Conservation (phyloP, 2,797 vertebrate genomes). For the Thaleichthys pacificus region DNA sequence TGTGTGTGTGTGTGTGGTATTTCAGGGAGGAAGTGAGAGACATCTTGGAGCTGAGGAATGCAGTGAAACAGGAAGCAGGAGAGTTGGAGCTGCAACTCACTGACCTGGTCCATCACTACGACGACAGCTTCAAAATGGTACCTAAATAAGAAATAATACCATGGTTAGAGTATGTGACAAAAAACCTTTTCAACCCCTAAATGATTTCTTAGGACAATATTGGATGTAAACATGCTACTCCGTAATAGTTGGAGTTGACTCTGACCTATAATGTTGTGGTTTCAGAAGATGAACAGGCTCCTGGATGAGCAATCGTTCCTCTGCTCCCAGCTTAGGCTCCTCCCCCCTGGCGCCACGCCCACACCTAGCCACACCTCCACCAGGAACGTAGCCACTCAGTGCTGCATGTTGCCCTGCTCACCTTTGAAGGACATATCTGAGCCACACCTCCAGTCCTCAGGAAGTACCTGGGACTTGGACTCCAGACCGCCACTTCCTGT, state of each 20-base stretch:
- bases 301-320: slow-evolving; percentile 73
- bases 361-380: slow-evolving; percentile 16
- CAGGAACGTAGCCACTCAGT: slow-evolving; percentile 62
- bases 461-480: slow-evolving; percentile 16
- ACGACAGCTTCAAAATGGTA: slow-evolving; percentile 69
- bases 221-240: neutral
- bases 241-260: neutral
- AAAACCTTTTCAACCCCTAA: neutral
- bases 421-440: slow-evolving; percentile 8
- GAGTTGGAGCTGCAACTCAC: slow-evolving; percentile 68
- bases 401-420: slow-evolving; percentile 49
- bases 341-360: slow-evolving; percentile 17
- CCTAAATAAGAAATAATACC: neutral
- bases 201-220: neutral
- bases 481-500: slow-evolving; percentile 18
- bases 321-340: slow-evolving; percentile 65
- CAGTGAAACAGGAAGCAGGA: slow-evolving; percentile 67
- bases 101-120: slow-evolving; percentile 64
- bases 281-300: slow-evolving; percentile 71
- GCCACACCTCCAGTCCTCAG: slow-evolving; percentile 7
- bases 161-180: neutral
- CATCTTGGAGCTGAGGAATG: slow-evolving; percentile 60
- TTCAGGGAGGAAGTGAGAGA: slow-evolving; percentile 62
- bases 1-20: neutral
- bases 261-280: slow-evolving; percentile 4